A percentile compares a stretch with the other conserved stretches of the same genome.
Evolutionary conservation across 2,888 invertebrate species (phyloP).

Genomic region (Cepaea hortensis): DNA sequence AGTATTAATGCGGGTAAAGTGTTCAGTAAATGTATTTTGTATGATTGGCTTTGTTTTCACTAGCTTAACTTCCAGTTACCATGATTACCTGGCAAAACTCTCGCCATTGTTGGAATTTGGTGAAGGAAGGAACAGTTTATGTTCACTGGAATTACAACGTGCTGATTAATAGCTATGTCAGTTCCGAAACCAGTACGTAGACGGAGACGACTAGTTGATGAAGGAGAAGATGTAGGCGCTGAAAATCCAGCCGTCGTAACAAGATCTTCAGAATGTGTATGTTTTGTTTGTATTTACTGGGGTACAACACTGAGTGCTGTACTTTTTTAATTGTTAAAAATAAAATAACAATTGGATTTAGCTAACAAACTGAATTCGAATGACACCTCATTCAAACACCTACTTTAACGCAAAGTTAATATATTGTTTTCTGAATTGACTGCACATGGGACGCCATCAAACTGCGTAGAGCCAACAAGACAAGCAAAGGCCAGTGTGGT

Average conservation of each 20-base stretch:
- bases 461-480: no score
- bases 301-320: neutral
- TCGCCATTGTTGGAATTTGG: conserved; percentile 20
- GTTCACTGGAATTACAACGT: conserved; percentile 3
- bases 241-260: conserved; percentile 30
- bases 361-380: no score
- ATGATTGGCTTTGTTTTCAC: no score
- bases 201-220: conserved; percentile 57
- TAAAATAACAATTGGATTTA: neutral
- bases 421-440: no score
- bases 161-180: conserved; percentile 40
- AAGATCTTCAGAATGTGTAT: conserved; percentile 61
- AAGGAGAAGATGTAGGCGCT: conserved; percentile 53
- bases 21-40: neutral
- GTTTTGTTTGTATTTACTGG: conserved; percentile 30
- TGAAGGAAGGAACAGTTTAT: neutral
- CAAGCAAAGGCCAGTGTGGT: no score
- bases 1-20: neutral
- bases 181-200: conserved; percentile 53
- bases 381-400: no score
- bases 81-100: neutral
- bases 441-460: no score
- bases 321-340: conserved; percentile 16
- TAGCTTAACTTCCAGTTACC: neutral
- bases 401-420: no score